These are phyloP conservation scores for Chelon auratus DNA, from an alignment of 2,797 vertebrate species.

Conservation along the genomic window DNA sequence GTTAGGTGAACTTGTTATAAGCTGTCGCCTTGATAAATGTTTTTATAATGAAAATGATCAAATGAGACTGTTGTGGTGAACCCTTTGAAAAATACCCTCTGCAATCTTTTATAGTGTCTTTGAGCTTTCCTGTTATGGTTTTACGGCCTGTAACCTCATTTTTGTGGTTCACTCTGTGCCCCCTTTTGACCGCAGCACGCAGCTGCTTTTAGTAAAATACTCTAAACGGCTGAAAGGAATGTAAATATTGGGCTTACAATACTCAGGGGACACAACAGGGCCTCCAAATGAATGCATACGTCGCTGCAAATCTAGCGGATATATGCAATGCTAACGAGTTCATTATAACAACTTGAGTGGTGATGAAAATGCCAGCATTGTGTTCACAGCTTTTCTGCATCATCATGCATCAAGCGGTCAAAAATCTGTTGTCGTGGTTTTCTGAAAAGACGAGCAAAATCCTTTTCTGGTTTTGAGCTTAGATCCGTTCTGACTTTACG, in stretches of 20 bases:
- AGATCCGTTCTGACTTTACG: no score
- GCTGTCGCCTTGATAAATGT: background rate
- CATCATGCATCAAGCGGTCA: background rate
- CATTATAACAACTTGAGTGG: background rate
- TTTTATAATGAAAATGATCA: background rate
- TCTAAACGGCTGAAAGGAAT: background rate
- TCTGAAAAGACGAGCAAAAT: background rate
- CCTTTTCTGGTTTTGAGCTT: background rate
- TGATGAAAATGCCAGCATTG: background rate
- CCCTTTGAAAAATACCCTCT: background rate
- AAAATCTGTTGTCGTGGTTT: background rate
- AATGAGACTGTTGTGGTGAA: background rate
- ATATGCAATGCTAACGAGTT: constrained; percentile 2
- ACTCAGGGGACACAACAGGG: background rate
- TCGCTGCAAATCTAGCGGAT: background rate
- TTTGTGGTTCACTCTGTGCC: no score
- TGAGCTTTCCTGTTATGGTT: background rate
- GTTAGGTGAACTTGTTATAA: background rate
- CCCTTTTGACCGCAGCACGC: background rate
- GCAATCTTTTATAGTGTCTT: background rate
- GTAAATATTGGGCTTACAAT: constrained; percentile 17
- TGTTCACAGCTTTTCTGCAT: constrained; percentile 1
- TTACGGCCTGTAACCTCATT: background rate
- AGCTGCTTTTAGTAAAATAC: constrained; percentile 4
- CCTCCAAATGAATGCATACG: background rate